These are phyloP conservation scores for Melieria crassipennis DNA, from an alignment of 2,888 invertebrate genomes.

Conservation along the genomic window DNA sequence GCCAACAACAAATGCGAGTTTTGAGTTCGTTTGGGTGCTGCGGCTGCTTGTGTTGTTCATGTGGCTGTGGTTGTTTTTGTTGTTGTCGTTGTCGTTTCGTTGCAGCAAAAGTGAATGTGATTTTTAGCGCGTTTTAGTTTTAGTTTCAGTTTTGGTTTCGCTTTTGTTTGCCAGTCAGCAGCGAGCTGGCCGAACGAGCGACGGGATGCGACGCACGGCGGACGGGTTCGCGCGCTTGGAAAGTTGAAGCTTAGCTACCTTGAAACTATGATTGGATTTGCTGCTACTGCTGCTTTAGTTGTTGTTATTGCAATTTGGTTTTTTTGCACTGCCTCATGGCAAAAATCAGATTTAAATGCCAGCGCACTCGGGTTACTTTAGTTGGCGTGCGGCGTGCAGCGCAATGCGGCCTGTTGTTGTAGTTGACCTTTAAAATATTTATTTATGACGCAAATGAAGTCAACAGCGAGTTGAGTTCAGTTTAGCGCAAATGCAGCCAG, in stretches of 20 bases:
- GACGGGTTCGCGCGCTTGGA: no score
- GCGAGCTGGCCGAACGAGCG: background rate
- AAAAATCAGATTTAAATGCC: no score
- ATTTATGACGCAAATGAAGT: background rate
- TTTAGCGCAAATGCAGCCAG: background rate
- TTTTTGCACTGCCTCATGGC: background rate
- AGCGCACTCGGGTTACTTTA: no score
- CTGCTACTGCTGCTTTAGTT: conserved; percentile 3
- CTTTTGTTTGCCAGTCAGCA: conserved; percentile 22
- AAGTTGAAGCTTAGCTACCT: conserved; percentile 3
- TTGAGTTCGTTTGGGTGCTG: conserved; percentile 4
- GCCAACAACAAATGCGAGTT: conserved; percentile 19
- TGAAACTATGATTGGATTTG: conserved; percentile 8
- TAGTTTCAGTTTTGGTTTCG: conserved; percentile 38
- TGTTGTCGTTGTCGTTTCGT: background rate
- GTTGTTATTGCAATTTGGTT: background rate
- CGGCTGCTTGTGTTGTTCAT: conserved; percentile 11
- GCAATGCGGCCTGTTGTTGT: background rate
- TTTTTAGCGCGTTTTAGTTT: conserved; percentile 39
- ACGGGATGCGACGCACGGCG: no score
- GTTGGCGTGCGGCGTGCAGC: no score
- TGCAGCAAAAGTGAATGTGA: conserved; percentile 39
- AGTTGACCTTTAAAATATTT: conserved; percentile 3
- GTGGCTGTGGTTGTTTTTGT: background rate
- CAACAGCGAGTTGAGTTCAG: background rate